Evolutionary conservation across 2,888 invertebrate species (phyloP).

Genomic region (Teleogryllus oceanicus): DNA sequence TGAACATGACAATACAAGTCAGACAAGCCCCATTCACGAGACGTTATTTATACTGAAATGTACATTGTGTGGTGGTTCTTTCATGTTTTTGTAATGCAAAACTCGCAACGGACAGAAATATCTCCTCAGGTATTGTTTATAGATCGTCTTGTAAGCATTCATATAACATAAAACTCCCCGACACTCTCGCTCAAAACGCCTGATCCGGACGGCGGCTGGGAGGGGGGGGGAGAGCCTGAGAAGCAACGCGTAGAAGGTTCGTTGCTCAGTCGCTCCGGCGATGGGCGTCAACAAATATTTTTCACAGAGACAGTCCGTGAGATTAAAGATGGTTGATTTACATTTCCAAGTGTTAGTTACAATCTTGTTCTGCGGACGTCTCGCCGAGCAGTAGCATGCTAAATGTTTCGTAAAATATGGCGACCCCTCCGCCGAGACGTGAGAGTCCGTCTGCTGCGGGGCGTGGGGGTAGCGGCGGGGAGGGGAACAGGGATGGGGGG

Average conservation of each 20-base stretch:
- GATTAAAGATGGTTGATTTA: constrained; percentile 9
- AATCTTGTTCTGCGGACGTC: background rate
- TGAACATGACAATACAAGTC: constrained; percentile 18
- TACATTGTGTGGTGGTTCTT: background rate
- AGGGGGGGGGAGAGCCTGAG: background rate
- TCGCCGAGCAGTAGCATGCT: background rate
- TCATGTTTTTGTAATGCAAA: constrained; percentile 18
- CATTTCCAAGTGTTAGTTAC: constrained; percentile 18
- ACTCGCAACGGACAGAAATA: background rate
- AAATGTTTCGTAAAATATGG: constrained; percentile 18
- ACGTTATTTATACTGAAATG: background rate
- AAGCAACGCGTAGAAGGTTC: background rate
- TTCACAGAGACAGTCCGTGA: background rate
- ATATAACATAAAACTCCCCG: background rate
- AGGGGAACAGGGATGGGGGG: too few relatives aligned
- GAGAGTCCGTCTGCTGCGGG: background rate
- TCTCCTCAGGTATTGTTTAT: background rate
- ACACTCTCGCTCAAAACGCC: background rate
- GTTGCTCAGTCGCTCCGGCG: background rate
- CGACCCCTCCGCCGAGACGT: background rate
- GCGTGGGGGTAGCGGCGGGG: too few relatives aligned
- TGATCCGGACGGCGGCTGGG: background rate
- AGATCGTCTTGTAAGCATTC: constrained; percentile 9
- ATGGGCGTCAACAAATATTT: background rate
- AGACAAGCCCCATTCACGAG: background rate